phyloP scores from a whole-genome alignment of 2,888 invertebrate genomes.

The Hemaris fuciformis region DNA sequence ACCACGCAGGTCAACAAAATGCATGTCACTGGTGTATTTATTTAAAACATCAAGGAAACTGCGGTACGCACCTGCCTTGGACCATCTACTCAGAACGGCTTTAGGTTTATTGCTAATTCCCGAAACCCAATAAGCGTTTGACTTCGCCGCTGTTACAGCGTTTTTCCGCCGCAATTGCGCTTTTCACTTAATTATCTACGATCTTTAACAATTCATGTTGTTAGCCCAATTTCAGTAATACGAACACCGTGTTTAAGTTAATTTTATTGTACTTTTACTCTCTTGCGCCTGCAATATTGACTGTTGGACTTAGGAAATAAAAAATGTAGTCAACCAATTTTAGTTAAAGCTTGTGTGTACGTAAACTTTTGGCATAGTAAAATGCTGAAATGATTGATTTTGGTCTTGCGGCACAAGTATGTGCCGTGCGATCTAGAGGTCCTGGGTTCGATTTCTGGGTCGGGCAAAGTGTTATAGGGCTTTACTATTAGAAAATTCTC shows the following conservation, averaged over 20 bases:
- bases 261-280: background rate
- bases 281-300: no score
- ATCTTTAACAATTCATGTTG: background rate
- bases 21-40: no score
- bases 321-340: background rate
- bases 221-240: background rate
- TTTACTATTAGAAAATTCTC: no score
- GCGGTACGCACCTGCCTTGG: conserved; percentile 17
- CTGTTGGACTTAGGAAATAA: no score
- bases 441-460: no score
- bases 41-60: background rate
- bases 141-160: conserved; percentile 44
- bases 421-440: no score
- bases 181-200: background rate
- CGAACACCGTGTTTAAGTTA: background rate
- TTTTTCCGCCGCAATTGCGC: conserved; percentile 28
- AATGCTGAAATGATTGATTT: no score
- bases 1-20: no score
- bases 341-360: no score
- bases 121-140: conserved; percentile 56
- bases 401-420: no score
- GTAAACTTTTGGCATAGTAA: no score
- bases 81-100: conserved; percentile 21
- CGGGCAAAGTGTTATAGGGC: no score
- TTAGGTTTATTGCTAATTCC: conserved; percentile 58